Evolutionary conservation across 2,113 vertebrate species (phyloP).

Genomic region (Oophaga pumilio): DNA sequence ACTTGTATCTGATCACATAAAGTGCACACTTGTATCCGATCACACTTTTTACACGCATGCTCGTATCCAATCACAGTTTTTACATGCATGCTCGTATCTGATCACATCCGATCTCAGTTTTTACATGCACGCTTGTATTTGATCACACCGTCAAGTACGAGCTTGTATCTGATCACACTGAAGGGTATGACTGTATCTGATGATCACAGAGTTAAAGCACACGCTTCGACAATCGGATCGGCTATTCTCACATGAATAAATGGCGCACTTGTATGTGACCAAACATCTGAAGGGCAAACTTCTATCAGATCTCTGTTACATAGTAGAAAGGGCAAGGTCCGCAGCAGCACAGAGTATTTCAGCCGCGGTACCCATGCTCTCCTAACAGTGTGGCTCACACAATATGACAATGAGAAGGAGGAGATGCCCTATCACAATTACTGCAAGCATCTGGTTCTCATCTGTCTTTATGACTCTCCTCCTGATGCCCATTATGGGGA

Average conservation of each 20-base stretch:
- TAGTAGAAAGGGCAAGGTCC: background rate
- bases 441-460: slow-evolving; percentile 29
- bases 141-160: background rate
- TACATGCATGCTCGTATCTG: background rate
- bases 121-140: background rate
- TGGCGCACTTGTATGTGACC: background rate
- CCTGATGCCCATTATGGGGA: slow-evolving; percentile 35
- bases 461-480: slow-evolving; percentile 22
- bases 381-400: background rate
- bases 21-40: background rate
- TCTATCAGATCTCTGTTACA: background rate
- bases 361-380: background rate
- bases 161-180: background rate
- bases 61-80: background rate
- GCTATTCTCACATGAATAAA: background rate
- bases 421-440: background rate
- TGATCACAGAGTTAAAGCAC: background rate
- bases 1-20: background rate
- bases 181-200: background rate
- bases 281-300: background rate
- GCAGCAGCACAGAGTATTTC: background rate
- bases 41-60: background rate
- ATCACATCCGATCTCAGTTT: too few relatives aligned
- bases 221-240: background rate
- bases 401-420: slow-evolving; percentile 5